These are phyloP conservation scores for Pteruthius melanotis DNA, from an alignment of 2,113 vertebrate species.

Conservation along the genomic window DNA sequence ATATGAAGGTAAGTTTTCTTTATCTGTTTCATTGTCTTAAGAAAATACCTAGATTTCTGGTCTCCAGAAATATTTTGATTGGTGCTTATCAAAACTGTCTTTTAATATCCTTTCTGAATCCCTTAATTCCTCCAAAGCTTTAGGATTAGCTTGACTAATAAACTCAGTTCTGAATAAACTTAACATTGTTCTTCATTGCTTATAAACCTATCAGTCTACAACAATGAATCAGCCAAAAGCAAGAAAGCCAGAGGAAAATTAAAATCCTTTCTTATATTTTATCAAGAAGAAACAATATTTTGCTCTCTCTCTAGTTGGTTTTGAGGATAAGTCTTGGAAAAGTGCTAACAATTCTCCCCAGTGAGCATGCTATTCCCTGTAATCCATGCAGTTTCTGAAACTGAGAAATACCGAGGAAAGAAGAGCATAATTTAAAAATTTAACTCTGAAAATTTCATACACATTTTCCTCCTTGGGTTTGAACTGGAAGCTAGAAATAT, in stretches of 20 bases:
- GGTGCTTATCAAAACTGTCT: background rate
- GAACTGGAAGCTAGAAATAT: background rate
- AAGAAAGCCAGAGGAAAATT: constrained; percentile 7
- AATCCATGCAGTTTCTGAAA: background rate
- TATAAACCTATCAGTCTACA: background rate
- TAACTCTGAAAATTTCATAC: background rate
- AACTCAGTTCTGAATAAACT: constrained; percentile 17
- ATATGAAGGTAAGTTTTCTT: background rate
- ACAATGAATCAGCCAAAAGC: constrained; percentile 3
- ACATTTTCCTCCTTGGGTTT: background rate
- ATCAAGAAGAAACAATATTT: constrained; percentile 17
- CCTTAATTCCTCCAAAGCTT: constrained; percentile 1
- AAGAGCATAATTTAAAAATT: background rate
- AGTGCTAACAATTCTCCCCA: background rate
- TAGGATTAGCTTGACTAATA: constrained; percentile 9
- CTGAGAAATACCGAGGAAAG: background rate
- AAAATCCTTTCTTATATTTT: background rate
- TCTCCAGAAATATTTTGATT: background rate
- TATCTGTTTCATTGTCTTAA: background rate
- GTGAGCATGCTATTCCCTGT: background rate
- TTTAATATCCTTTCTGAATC: constrained; percentile 13
- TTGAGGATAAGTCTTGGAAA: background rate
- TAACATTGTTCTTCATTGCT: background rate
- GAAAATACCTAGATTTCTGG: background rate
- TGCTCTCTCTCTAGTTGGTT: background rate